These are phyloP conservation scores for Caenorhabditis sp. DNA, from an alignment of 2,888 invertebrate species.

Conservation along the genomic window DNA sequence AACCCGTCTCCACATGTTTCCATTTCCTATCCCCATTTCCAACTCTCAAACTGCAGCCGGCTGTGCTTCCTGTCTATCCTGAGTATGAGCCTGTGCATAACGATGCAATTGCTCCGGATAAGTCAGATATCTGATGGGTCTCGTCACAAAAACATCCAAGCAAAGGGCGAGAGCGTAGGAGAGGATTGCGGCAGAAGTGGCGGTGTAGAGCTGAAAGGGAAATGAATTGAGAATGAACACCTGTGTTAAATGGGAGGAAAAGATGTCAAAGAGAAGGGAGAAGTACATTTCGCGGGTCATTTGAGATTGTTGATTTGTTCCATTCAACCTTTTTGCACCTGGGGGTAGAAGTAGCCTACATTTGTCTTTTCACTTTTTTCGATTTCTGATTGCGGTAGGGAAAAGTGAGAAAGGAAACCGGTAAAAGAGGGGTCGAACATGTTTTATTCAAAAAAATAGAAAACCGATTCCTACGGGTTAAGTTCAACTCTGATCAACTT, in stretches of 20 bases:
- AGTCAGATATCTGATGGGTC: conserved; percentile 76
- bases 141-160: conserved; percentile 76
- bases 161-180: conserved; percentile 76
- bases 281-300: conserved; percentile 57
- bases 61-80: conserved; percentile 2
- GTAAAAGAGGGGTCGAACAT: background rate
- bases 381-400: background rate
- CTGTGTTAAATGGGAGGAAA: conserved; percentile 47
- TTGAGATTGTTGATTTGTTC: conserved; percentile 54
- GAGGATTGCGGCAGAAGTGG: conserved; percentile 74
- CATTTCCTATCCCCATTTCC: conserved; percentile 1
- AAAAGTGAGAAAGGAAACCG: background rate
- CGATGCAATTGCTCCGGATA: conserved; percentile 64
- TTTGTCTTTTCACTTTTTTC: conserved; percentile 38
- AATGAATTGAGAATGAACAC: conserved; percentile 22
- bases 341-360: conserved; percentile 8
- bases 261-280: conserved; percentile 1
- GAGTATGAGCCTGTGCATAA: conserved; percentile 59
- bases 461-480: too few relatives aligned
- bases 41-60: background rate
- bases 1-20: conserved; percentile 28
- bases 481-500: too few relatives aligned
- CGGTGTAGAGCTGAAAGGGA: conserved; percentile 76
- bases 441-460: too few relatives aligned
- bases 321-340: conserved; percentile 24